phyloP scores from a whole-genome alignment of 2,797 vertebrate species.

The Sebastes kiyomatsui region DNA sequence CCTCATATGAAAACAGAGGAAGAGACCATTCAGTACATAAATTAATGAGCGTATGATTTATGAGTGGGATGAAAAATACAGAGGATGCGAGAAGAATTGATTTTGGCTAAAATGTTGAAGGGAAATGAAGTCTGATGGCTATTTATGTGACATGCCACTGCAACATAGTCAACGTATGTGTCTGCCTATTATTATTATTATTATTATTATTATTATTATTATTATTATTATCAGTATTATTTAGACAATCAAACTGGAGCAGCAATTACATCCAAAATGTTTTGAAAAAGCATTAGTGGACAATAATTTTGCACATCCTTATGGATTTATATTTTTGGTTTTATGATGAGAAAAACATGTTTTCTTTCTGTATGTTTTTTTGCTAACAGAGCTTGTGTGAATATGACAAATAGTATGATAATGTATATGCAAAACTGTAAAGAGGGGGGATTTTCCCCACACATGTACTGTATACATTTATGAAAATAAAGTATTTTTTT shows the following conservation, averaged over 20 bases:
- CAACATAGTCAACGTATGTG: constrained; percentile 45
- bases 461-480: constrained; percentile 81
- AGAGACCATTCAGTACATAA: constrained; percentile 16
- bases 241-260: constrained; percentile 82
- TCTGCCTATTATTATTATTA: constrained; percentile 47
- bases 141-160: constrained; percentile 54
- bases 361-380: constrained; percentile 53
- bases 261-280: constrained; percentile 64
- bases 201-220: constrained; percentile 69
- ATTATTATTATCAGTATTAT: constrained; percentile 60
- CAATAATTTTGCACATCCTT: constrained; percentile 71
- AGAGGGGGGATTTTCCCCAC: constrained; percentile 32
- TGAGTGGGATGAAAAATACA: constrained; percentile 20
- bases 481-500: constrained; percentile 86
- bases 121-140: constrained; percentile 28
- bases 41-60: constrained; percentile 24
- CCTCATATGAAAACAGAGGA: constrained; percentile 19
- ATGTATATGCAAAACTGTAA: constrained; percentile 74
- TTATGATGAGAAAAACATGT: constrained; percentile 15
- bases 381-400: constrained; percentile 65
- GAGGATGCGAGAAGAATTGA: not conserved
- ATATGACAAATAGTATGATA: constrained; percentile 60
- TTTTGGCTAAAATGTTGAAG: constrained; percentile 18
- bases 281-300: constrained; percentile 53
- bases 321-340: constrained; percentile 69